Evolutionary conservation across 2,888 invertebrate genomes (phyloP).

Genomic region (Hanleya hanleyi): DNA sequence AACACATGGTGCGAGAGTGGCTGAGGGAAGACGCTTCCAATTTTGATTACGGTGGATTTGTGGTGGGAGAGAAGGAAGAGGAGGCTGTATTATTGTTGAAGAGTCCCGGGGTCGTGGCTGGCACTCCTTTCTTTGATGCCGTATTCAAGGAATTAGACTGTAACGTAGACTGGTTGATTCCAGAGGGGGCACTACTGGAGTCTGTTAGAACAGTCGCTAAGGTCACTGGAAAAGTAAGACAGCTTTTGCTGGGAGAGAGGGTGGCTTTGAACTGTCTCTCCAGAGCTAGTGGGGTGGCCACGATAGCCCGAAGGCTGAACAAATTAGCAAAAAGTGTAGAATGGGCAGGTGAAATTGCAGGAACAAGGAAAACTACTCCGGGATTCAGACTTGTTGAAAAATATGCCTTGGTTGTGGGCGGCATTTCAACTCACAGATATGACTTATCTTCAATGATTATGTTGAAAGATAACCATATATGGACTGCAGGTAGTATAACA

Average conservation of each 20-base stretch:
- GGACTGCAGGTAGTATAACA: constrained; percentile 71
- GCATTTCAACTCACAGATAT: constrained; percentile 72
- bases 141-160: constrained; percentile 72
- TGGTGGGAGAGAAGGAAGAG: constrained; percentile 69
- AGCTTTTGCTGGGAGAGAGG: constrained; percentile 73
- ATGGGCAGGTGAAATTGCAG: constrained; percentile 73
- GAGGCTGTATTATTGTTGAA: constrained; percentile 65
- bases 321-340: constrained; percentile 45
- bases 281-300: constrained; percentile 74
- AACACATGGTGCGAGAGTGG: constrained; percentile 65
- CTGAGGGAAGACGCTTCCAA: constrained; percentile 69
- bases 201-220: constrained; percentile 59
- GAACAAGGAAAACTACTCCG: constrained; percentile 75
- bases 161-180: constrained; percentile 64
- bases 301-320: constrained; percentile 56
- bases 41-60: constrained; percentile 72
- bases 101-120: constrained; percentile 71
- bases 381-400: constrained; percentile 75
- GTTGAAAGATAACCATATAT: constrained; percentile 75
- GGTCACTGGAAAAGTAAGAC: constrained; percentile 69
- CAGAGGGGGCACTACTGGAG: constrained; percentile 65
- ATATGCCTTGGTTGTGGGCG: constrained; percentile 73
- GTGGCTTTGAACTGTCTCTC: constrained; percentile 72
- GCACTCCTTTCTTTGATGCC: constrained; percentile 73
- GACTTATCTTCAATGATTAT: constrained; percentile 74